Base-by-base conservation (phyloP, 2,113 vertebrate genomes). In the Morone chrysops region DNA sequence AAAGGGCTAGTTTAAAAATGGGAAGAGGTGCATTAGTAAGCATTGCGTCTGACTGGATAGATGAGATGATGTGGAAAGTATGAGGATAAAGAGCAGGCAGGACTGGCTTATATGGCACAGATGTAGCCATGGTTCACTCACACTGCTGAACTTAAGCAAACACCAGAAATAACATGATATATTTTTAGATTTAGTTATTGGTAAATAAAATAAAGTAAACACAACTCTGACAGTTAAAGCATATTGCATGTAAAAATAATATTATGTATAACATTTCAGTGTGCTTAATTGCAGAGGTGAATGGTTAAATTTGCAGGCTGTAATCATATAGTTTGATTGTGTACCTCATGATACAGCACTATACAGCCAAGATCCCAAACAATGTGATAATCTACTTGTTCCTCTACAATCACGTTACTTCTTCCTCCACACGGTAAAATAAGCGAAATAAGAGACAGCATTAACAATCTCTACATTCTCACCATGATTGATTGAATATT, bases 401-500 rank as follows among this genome's bases (percentile, higher is more conserved):
- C 31, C 74, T 66, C 25, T 77, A 20, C 18, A 62, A 25, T 40
- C 51, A 66, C 60, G 75, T 48, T 61, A 75, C 74, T 60, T 80
- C 70, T 40, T 71, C 69, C 51, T 76, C 51, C 4, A 1, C 60
- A 13, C 51, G 70, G 47, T 45, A 50, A 75, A 78, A 75, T n/a
- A 43, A 74, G n/a, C 45, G 9, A 65, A 86, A 82, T 63, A 60
- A 85, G 2, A 78, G 78, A 61, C 54, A 50, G 54, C 77, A 63
- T 67, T 80, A 70, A 81, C 25, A 75, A 53, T 25, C 41, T 12
- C 36, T 38, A 76, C 54, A 74, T 67, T 59, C 51, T 18, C 43
- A 48, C 51, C 61, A 31, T 75, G 66, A 76, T 60, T 68, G 68
- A 91, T 74, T 75, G 82, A 90, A 74, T 14, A 67, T 22, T 78